Base-by-base conservation (phyloP, 2,113 vertebrate species). In the Mesoclemmys tuberculata region DNA sequence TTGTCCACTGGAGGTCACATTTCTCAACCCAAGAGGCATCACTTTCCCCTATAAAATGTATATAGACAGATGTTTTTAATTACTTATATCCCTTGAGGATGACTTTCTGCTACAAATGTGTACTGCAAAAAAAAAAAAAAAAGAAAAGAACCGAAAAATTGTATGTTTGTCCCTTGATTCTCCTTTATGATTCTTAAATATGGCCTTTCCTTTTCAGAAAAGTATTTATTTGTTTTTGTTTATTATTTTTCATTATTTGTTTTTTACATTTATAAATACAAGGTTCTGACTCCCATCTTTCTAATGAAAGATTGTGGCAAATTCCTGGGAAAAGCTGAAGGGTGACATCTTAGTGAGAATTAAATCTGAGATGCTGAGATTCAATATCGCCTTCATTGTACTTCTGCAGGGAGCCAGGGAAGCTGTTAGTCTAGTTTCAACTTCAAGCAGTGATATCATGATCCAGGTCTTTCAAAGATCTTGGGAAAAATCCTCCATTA, bases 171-270 rank as follows among this genome's bases (percentile, higher is more conserved):
- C 64, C 80, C 90, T 92, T 82, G 87, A 82, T 58, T 82, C 74
- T 95, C 52, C 18, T 91, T 90, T 95, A 89, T 80, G 61, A 94
- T 92, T 41, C 80, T 58, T 93, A 84, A 84, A 89, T 85, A 0
- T 5, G 68, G 1, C n/a, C 4, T 82, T 4, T 71, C 5, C 54
- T 56, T 83, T 77, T 41, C 5, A 81, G 26, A 84, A 93, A 90
- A 87, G 3, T 16, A 1, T 31, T 87, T 52, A 7, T 95, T 90
- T 77, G 3, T 86, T 11, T 71, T 64, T 38, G 27, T 35, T 22
- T 38, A 21, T 71, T 38, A 64, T 16, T 64, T 31, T 61, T 58
- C 14, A 21, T 35, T 10, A n/a, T 68, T n/a, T 35, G 13, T 2
- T 87, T 87, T 89, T 54, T 2, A 41, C 84, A 64, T 64, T 80